phyloP scores from a whole-genome alignment of 2,113 vertebrate species.

The Bolborhynchus lineola region DNA sequence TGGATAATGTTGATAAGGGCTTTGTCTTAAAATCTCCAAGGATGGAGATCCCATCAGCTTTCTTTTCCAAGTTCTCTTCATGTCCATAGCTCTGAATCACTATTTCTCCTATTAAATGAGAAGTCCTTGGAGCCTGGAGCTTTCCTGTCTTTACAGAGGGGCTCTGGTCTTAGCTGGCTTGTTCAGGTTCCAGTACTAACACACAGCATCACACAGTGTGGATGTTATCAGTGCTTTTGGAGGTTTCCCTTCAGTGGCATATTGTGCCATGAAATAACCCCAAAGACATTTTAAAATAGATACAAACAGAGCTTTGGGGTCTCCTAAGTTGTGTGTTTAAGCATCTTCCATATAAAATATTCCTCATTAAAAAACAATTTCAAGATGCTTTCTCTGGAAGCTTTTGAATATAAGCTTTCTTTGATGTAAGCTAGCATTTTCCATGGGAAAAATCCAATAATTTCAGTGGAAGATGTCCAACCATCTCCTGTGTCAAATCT shows the following conservation, averaged over 20 bases:
- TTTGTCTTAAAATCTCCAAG: background rate
- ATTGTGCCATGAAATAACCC: background rate
- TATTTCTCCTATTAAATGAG: background rate
- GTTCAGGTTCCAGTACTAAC: background rate
- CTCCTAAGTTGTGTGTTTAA: background rate
- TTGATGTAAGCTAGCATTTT: background rate
- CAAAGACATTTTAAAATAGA: background rate
- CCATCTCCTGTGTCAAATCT: background rate
- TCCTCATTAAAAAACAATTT: background rate
- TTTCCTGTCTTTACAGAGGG: background rate
- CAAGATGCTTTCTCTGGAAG: background rate
- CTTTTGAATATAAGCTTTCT: background rate
- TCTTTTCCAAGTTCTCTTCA: background rate
- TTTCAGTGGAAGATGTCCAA: background rate
- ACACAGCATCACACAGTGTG: background rate
- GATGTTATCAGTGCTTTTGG: accelerated
- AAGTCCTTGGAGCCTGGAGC: background rate
- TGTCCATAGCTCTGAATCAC: background rate
- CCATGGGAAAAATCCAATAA: background rate
- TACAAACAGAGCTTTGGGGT: background rate
- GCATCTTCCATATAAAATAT: background rate
- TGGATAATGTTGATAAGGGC: background rate
- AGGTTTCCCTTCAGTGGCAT: accelerated
- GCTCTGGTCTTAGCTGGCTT: background rate
- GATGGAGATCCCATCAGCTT: background rate